A percentile compares a stretch with the other conserved stretches of the same genome.
Evolutionary conservation across 2,797 vertebrate genomes (phyloP).

Genomic region (Echeneis naucrates): DNA sequence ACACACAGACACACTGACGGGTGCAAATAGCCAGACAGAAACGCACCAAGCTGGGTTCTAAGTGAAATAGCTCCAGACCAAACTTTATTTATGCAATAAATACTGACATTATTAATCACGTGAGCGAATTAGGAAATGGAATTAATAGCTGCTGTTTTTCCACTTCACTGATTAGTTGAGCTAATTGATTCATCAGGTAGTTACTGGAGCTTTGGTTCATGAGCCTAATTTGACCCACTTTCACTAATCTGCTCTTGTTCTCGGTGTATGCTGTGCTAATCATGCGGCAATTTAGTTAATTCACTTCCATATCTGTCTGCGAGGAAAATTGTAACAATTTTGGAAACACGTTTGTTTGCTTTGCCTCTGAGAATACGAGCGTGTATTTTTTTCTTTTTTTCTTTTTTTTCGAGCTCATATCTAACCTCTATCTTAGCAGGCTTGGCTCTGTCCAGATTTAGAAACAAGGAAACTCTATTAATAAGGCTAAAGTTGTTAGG

Average conservation of each 20-base stretch:
- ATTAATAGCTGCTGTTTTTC: not conserved
- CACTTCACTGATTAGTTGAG: conserved; percentile 7
- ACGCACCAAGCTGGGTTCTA: not conserved
- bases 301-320: not conserved
- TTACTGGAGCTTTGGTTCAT: conserved; percentile 5
- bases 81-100: not conserved
- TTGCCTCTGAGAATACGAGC: not conserved
- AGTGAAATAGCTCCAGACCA: not conserved
- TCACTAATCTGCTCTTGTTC: not conserved
- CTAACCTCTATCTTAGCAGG: not conserved
- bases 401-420: not conserved
- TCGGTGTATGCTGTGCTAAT: not conserved
- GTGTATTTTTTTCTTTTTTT: too few relatives aligned
- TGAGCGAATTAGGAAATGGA: not conserved
- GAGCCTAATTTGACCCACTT: not conserved
- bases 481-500: not conserved
- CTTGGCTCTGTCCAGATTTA: not conserved
- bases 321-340: not conserved
- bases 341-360: not conserved
- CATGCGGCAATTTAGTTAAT: not conserved
- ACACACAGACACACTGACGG: not conserved
- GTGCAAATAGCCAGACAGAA: not conserved
- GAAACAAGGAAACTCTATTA: too few relatives aligned
- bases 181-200: not conserved
- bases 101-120: not conserved